Percentiles rank a stretch among this genome's conserved stretches.
Evolutionary conservation across 2,888 invertebrate genomes (phyloP).

Genomic region (Drosophila seclusa): DNA sequence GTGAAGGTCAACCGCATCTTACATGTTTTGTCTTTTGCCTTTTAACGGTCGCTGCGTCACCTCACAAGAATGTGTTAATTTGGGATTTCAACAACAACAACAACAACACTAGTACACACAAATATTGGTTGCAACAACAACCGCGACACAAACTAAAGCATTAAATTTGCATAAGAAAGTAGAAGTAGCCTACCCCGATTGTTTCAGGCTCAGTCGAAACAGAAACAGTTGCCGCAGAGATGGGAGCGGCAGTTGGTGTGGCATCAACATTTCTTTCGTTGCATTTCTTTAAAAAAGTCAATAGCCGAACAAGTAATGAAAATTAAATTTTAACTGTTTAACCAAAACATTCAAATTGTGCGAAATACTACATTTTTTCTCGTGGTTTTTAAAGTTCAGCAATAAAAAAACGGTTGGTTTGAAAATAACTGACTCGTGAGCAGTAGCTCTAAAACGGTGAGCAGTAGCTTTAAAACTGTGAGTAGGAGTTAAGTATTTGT

Average conservation of each 20-base stretch:
- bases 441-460: too few species aligned
- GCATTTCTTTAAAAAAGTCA: not conserved
- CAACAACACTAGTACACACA: conserved; percentile 6
- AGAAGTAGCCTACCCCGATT: not conserved
- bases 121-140: conserved; percentile 9
- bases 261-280: not conserved
- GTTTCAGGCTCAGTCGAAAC: not conserved
- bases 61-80: conserved; percentile 73
- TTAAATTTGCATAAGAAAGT: conserved; percentile 64
- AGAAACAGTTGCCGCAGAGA: not conserved
- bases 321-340: not conserved
- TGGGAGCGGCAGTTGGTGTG: not conserved
- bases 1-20: conserved; percentile 77
- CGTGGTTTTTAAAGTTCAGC: not conserved
- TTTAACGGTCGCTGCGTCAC: conserved; percentile 51
- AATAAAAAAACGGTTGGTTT: not conserved
- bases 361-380: not conserved
- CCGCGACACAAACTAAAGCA: conserved; percentile 24
- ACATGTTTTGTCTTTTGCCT: conserved; percentile 55
- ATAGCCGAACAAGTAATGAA: not conserved
- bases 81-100: conserved; percentile 45
- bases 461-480: not conserved
- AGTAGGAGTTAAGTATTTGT: not conserved
- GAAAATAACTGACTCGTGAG: not conserved
- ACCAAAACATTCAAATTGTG: not conserved